These are phyloP conservation scores for Campylorhamphus procurvoides DNA, from an alignment of 2,113 vertebrate species.

Conservation along the genomic window DNA sequence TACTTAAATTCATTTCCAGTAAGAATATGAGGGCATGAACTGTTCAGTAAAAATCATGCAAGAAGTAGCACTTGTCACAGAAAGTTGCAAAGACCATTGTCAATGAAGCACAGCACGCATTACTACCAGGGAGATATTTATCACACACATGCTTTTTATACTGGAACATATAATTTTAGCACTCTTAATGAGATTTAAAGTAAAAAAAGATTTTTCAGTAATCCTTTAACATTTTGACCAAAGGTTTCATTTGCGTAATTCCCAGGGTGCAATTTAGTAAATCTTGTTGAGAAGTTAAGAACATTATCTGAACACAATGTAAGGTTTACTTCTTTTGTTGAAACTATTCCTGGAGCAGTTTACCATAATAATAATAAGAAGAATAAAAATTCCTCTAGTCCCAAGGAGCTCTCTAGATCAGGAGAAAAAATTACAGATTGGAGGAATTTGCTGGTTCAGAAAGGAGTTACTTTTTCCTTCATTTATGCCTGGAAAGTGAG, in stretches of 20 bases:
- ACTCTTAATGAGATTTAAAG: conserved; percentile 20
- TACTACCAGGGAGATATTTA: neutral
- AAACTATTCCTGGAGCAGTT: neutral
- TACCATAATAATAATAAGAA: neutral
- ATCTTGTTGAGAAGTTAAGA: conserved; percentile 20
- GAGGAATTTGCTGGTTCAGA: neutral
- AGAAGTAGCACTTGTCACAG: neutral
- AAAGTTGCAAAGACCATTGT: neutral
- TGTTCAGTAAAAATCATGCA: neutral
- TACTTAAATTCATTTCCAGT: neutral
- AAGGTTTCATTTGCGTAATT: conserved; percentile 4
- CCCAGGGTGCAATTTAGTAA: neutral
- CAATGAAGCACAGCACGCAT: accelerated
- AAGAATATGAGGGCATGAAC: neutral
- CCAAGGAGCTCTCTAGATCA: neutral
- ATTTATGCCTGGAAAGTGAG: conserved; percentile 29
- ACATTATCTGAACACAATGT: conserved; percentile 7
- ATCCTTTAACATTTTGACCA: conserved; percentile 50
- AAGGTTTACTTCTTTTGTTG: neutral
- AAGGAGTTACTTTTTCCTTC: conserved; percentile 17
- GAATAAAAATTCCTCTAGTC: neutral
- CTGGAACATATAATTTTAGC: conserved; percentile 17
- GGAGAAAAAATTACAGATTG: conserved; percentile 11
- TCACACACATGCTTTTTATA: neutral
- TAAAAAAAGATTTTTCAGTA: neutral